Conservation (phyloP, 2,888 invertebrate genomes). For the Camptogramma bilineatum region DNA sequence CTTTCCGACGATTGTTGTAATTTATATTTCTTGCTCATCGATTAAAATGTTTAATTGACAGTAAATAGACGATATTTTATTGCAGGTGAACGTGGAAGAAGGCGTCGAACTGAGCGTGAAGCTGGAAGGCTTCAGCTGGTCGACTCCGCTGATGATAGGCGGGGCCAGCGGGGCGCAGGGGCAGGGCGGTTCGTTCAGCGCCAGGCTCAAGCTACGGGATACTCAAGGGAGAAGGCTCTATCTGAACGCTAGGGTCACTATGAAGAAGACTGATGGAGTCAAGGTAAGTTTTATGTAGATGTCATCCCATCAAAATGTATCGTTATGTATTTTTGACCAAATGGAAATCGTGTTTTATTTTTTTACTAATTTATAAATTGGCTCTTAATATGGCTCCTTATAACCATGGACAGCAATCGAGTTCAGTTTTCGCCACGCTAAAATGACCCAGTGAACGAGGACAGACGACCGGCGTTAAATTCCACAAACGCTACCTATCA, state of each 20-base stretch:
- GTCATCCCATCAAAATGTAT: too few species aligned
- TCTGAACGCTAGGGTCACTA: constrained; percentile 87
- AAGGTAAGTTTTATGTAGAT: constrained; percentile 73
- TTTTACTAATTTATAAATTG: too few species aligned
- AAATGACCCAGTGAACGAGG: too few species aligned
- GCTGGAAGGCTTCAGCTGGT: constrained; percentile 93
- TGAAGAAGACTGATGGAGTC: constrained; percentile 72
- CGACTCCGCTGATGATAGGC: constrained; percentile 86
- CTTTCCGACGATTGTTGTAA: too few species aligned
- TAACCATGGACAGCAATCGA: too few species aligned
- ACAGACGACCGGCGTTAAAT: too few species aligned
- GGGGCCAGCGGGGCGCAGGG: constrained; percentile 84
- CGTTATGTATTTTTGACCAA: too few species aligned
- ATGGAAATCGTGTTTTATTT: too few species aligned
- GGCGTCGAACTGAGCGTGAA: constrained; percentile 90
- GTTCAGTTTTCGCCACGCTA: too few species aligned
- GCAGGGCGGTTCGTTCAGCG: constrained; percentile 83
- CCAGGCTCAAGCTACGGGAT: constrained; percentile 91
- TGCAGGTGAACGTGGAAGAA: constrained; percentile 89
- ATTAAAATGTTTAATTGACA: not conserved
- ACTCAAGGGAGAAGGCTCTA: constrained; percentile 89
- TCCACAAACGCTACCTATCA: too few species aligned
- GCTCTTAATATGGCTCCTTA: too few species aligned
- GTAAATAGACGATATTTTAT: not conserved
- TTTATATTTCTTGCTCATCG: too few species aligned